A percentile compares a stretch with the other conserved stretches of the same genome.
Conservation (phyloP, 2,888 invertebrate genomes). For the Dolichopus griseipennis region DNA sequence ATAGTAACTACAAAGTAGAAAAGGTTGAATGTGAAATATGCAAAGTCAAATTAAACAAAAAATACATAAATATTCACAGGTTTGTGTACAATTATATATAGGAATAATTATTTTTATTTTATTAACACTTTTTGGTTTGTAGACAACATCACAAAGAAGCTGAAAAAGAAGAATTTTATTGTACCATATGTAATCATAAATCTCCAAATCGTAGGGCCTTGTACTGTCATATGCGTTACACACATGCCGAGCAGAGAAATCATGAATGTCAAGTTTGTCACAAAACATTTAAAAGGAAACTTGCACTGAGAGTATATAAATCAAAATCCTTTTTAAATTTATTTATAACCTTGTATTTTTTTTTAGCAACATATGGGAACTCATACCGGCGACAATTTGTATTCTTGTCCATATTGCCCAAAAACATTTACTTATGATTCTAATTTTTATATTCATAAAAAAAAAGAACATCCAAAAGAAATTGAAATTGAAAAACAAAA, state of each 20-base stretch:
- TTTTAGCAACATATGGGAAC: conserved; percentile 9
- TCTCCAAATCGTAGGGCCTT: not conserved
- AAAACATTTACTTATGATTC: conserved; percentile 9
- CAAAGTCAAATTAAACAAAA: conserved; percentile 39
- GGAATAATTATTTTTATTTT: not conserved
- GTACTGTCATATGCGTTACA: not conserved
- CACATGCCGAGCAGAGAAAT: not conserved
- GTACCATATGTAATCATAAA: not conserved
- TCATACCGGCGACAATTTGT: conserved; percentile 6
- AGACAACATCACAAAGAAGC: not conserved
- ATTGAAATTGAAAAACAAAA: not conserved
- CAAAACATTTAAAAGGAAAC: not conserved
- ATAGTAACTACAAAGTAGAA: conserved; percentile 32
- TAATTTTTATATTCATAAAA: conserved; percentile 9
- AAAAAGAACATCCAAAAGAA: conserved; percentile 1
- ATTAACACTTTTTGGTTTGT: too few relatives aligned
- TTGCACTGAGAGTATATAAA: not conserved
- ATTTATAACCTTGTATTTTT: not conserved
- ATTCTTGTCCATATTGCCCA: conserved; percentile 8
- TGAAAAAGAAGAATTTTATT: not conserved
- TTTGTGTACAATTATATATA: not conserved
- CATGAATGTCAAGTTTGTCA: conserved; percentile 7
- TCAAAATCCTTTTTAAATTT: not conserved
- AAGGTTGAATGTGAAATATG: conserved; percentile 39
- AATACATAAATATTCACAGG: conserved; percentile 18